Conservation (phyloP, 2,797 vertebrate genomes). For the Ctenochaetus hawaiiensis region DNA sequence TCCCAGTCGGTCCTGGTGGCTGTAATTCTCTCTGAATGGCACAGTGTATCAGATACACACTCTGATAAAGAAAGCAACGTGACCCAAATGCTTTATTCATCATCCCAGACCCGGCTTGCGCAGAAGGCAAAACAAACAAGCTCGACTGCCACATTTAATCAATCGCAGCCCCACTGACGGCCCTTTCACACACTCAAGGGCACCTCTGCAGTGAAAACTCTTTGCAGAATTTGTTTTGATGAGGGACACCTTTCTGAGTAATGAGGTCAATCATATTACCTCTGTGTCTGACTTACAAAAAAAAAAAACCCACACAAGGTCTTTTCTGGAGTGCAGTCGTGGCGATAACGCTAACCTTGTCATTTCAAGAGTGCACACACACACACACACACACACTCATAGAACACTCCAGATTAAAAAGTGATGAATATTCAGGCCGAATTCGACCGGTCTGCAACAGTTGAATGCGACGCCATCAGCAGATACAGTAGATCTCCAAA, state of each 20-base stretch:
- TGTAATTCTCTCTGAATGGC: constrained; percentile 54
- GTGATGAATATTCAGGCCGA: constrained; percentile 68
- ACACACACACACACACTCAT: background rate
- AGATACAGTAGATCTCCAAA: constrained; percentile 61
- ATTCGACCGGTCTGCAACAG: constrained; percentile 26
- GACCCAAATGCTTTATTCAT: constrained; percentile 76
- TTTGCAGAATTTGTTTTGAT: constrained; percentile 48
- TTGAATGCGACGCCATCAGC: constrained; percentile 48
- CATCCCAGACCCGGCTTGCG: constrained; percentile 44
- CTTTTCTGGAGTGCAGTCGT: constrained; percentile 20
- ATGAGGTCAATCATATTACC: constrained; percentile 60
- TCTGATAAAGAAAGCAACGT: constrained; percentile 52
- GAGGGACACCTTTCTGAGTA: constrained; percentile 54
- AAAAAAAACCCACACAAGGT: constrained; percentile 6
- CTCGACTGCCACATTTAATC: constrained; percentile 70
- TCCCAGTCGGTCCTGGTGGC: constrained; percentile 4
- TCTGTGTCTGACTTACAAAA: constrained; percentile 14
- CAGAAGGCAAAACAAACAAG: constrained; percentile 70
- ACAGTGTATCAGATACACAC: constrained; percentile 58
- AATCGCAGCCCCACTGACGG: constrained; percentile 47
- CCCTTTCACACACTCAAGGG: constrained; percentile 58
- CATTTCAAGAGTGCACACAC: constrained; percentile 24
- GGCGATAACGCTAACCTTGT: constrained; percentile 46
- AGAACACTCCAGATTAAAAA: constrained; percentile 55
- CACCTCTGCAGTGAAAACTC: constrained; percentile 60